Evolutionary conservation across 2,113 vertebrate genomes (phyloP).

Genomic region (Hippopotamus amphibius): DNA sequence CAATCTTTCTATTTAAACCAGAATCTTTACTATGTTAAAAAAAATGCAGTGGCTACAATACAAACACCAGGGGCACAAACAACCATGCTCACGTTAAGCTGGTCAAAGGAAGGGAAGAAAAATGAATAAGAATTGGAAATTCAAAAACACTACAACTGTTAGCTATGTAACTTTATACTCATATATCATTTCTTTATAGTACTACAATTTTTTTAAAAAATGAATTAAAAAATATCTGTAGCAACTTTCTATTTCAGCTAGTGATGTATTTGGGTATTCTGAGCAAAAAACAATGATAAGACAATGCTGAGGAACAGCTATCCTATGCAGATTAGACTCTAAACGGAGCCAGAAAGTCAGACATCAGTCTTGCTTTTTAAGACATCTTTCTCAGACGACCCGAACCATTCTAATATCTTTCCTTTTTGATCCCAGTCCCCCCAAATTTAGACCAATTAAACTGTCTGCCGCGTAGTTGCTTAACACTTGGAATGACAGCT

Average conservation of each 20-base stretch:
- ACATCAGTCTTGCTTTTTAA: neutral
- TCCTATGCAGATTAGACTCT: neutral
- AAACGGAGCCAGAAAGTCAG: neutral
- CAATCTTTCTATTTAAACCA: conserved; percentile 68
- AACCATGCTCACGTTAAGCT: neutral
- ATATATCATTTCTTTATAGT: neutral
- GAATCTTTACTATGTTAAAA: conserved; percentile 3
- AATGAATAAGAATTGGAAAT: conserved; percentile 8
- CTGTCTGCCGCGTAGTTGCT: neutral
- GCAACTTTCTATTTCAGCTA: neutral
- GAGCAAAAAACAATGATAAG: neutral
- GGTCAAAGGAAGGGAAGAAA: neutral
- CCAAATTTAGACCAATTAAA: neutral
- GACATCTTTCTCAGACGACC: neutral
- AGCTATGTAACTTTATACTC: neutral
- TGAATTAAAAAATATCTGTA: neutral
- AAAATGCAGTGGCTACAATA: neutral
- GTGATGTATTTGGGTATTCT: neutral
- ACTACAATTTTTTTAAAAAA: neutral
- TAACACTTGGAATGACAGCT: neutral
- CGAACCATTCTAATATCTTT: neutral
- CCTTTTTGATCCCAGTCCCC: neutral
- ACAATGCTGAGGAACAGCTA: neutral
- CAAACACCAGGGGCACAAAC: neutral
- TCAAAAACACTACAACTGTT: neutral